Conservation (phyloP, 2,797 vertebrate species). For the Phalanger gymnotis region DNA sequence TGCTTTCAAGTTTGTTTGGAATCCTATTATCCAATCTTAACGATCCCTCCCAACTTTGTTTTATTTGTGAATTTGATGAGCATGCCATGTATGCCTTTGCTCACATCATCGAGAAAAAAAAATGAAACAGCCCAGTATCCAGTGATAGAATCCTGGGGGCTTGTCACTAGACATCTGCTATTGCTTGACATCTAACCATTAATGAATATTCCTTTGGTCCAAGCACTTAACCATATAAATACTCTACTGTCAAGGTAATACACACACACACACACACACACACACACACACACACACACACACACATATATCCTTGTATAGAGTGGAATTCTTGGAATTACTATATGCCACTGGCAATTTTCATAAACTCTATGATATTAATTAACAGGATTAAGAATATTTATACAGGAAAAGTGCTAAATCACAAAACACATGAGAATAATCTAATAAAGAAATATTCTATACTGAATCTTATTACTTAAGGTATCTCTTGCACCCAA, state of each 20-base stretch:
- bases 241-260: not conserved
- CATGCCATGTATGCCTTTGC: not conserved
- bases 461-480: constrained; percentile 51
- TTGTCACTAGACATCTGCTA: not conserved
- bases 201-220: not conserved
- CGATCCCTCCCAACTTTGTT: not conserved
- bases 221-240: not conserved
- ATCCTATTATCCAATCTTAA: not conserved
- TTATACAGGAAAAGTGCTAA: constrained; percentile 63
- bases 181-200: not conserved
- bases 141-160: not conserved
- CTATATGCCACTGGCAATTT: constrained; percentile 28
- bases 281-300: no score
- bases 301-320: no score
- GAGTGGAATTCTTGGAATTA: no score
- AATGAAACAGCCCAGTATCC: not conserved
- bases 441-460: not conserved
- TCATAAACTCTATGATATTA: constrained; percentile 55
- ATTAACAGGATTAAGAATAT: constrained; percentile 60
- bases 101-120: not conserved
- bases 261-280: no score
- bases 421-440: constrained; percentile 69
- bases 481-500: constrained; percentile 38
- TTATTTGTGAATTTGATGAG: not conserved
- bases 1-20: not conserved